Evolutionary conservation across 2,888 invertebrate genomes (phyloP).

Genomic region (Dryococelus australis): DNA sequence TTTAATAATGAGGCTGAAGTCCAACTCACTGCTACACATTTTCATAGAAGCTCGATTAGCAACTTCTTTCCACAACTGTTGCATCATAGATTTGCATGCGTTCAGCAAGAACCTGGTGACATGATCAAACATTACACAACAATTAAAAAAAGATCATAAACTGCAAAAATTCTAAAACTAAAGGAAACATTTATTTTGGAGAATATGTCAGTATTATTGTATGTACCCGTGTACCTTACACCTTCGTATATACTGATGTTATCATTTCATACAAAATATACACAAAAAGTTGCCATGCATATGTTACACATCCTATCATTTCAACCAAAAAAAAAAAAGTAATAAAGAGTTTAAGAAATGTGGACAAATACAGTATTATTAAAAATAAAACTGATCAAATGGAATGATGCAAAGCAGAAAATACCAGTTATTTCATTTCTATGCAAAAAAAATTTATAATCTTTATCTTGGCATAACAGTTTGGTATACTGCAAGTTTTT

Average conservation of each 20-base stretch:
- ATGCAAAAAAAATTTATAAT: no score
- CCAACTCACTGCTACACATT: constrained; percentile 65
- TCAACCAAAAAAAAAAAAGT: no score
- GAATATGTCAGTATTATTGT: no score
- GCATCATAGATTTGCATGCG: constrained; percentile 58
- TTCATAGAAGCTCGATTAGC: constrained; percentile 65
- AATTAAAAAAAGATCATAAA: not conserved
- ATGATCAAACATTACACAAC: constrained; percentile 19
- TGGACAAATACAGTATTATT: constrained; percentile 23
- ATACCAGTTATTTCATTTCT: not conserved
- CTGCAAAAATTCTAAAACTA: no score
- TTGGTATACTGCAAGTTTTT: no score
- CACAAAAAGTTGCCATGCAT: no score
- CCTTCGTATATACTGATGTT: no score
- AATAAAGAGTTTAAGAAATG: not conserved
- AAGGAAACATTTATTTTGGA: no score
- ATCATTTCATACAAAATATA: no score
- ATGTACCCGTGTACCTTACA: no score
- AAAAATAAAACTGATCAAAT: constrained; percentile 27
- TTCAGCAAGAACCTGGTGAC: constrained; percentile 63
- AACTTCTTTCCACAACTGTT: constrained; percentile 62
- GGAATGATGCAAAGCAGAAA: constrained; percentile 27
- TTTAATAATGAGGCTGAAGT: constrained; percentile 64
- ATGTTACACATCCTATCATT: no score
- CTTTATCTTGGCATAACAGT: no score